Base-by-base conservation (phyloP, 2,888 invertebrate species). In the Endotricha flammealis region DNA sequence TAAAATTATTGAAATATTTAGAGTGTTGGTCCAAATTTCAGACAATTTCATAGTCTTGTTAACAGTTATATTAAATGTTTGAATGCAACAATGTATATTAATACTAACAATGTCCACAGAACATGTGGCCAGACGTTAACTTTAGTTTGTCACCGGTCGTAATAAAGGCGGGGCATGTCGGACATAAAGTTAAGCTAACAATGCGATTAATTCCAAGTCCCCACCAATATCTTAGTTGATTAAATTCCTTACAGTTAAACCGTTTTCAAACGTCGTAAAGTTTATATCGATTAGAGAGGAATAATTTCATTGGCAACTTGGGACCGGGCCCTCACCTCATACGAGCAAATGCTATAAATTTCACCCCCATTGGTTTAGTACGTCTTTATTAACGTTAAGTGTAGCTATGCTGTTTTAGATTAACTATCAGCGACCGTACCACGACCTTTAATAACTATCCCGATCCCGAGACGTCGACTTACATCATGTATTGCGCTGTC, bases 161-260 rank as follows among this genome's bases (percentile, higher is more conserved):
- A 25, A 27, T 27, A 33, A 33, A 33, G 25, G 25, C 32, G 25
- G 32, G 3, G 11, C 32, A 25, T 13, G 35, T 35, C 12, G 9
- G 23, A 29, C 35, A 38, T 45, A 40, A 41, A 46, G 43, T 46
- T 41, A 33, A 35, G 32, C 29, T 11, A 34, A 39, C 53, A 40
- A 53, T 67, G 63, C 65, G 68, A 71, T 68, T 71, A 71, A 69
- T 70, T 61, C 54, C 41, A 52, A 54, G 64, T 58, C 65, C 70
- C 52, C 48, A 63, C 67, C 73, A 66, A 74, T 77, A 76, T 75
- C 75, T 76, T 65, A 64, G 74, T 77, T 80, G 77, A 81, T 81
- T 80, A 81, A 80, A 80, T 81, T 81, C 76, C 73, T 50, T 42
- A 24, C 31, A 44, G 63, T 68, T 64, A 67, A 57, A 50, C 57